Base-by-base conservation (phyloP, 2,888 invertebrate species). In the Gari tellinella region DNA sequence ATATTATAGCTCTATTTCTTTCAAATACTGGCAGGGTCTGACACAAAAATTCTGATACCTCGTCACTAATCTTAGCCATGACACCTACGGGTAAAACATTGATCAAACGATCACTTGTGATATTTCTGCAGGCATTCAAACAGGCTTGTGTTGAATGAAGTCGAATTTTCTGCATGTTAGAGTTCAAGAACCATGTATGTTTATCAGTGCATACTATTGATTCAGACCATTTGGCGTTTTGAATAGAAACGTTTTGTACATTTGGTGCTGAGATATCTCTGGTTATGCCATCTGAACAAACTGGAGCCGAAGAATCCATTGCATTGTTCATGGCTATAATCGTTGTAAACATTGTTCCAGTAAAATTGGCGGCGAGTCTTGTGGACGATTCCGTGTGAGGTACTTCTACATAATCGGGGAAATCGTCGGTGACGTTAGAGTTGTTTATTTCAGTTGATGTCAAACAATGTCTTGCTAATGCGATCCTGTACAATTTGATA, bases 201-300 rank as follows among this genome's bases (percentile, higher is more conserved):
- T 41, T 62, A 21, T 67, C 31, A 17, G 40, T 26, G 43, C 84
- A 84, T 14, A 48, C 62, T 21, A 81, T 25, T 14, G 21, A 21
- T 14, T 49, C 51, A 17, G 19, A 21, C 51, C 52, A 60, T 0
- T 12, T 17, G 8, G 72, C 69, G 38, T 75, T 53, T 31, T 63
- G 19, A 0, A 83, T 12, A 15, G 62, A 49, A 15, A 82, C 19
- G 52, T 82, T 78, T 7, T 19, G n/a, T 12, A 84, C 25, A 7
- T 41, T 10, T 0, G 84, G 82, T 10, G 74, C 56, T 8, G 78
- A 67, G 5, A 21, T 72, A 66, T 84, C 84, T 14, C 73, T 40
- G 0, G 51, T 58, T 12, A 86, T 69, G 1, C 86, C 86, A 60
- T 86, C 84, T 10, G 85, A 83, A 55, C 86, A 86, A 3, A 76